Evolutionary conservation across 1,140 invertebrate genomes (phyloP).

Genomic region (Leucophenga varia): DNA sequence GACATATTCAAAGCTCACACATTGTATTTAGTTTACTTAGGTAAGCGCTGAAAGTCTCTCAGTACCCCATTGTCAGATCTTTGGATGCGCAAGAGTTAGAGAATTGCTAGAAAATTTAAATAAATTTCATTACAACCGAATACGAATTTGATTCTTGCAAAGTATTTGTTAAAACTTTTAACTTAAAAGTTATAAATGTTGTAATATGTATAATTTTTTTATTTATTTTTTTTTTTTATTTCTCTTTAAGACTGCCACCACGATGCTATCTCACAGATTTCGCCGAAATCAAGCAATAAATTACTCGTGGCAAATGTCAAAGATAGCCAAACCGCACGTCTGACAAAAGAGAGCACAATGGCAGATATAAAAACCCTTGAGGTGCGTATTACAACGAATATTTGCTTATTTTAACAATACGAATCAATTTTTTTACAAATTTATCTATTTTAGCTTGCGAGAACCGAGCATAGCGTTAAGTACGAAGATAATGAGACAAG

Average conservation of each 20-base stretch:
- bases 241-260: slow-evolving; percentile 37
- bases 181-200: no score
- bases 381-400: not conserved
- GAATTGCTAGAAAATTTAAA: no score
- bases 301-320: slow-evolving; percentile 2
- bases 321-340: slow-evolving; percentile 4
- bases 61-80: no score
- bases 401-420: no score
- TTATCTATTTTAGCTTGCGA: no score
- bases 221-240: not conserved
- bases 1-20: not conserved
- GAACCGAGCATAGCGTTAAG: no score
- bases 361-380: slow-evolving; percentile 12
- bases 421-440: no score
- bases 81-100: no score
- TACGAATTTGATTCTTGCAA: no score
- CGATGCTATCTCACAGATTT: slow-evolving; percentile 48
- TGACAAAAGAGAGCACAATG: slow-evolving; percentile 42
- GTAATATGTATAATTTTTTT: not conserved
- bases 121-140: no score
- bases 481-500: slow-evolving; percentile 39
- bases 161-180: no score
- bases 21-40: not conserved
- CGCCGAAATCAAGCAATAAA: slow-evolving; percentile 44
- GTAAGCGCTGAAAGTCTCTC: no score